Percentiles rank a stretch among this genome's conserved stretches.
Evolutionary conservation across 2,113 vertebrate genomes (phyloP).

Genomic region (Symphodus melops): DNA sequence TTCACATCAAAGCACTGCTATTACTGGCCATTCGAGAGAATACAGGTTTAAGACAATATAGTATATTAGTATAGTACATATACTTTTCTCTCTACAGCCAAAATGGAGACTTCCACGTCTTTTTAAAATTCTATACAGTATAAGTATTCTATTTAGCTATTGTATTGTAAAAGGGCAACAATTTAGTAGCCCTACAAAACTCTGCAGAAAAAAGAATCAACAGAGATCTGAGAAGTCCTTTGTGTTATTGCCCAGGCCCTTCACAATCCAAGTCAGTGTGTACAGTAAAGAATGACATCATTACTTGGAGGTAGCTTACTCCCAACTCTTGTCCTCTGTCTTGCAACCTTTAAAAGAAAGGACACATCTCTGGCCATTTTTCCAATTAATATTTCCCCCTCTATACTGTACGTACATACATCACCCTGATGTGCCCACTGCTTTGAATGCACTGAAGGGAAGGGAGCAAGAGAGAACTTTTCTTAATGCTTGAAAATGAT

Average conservation of each 20-base stretch:
- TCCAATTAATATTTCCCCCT: constrained; percentile 61
- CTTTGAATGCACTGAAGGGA: constrained; percentile 52
- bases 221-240: not conserved
- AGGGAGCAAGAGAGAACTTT: constrained; percentile 51
- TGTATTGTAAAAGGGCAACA: too few species aligned
- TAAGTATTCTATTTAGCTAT: too few species aligned
- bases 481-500: constrained; percentile 74
- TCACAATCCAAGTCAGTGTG: not conserved
- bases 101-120: too few species aligned
- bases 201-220: too few species aligned
- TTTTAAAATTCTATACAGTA: too few species aligned
- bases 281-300: constrained; percentile 58
- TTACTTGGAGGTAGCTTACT: constrained; percentile 35
- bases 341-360: constrained; percentile 60
- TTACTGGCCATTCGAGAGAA: too few species aligned
- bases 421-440: constrained; percentile 59
- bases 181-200: too few species aligned
- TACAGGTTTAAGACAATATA: too few species aligned
- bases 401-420: constrained; percentile 48
- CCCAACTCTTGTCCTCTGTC: constrained; percentile 52
- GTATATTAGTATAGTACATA: too few species aligned
- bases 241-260: not conserved
- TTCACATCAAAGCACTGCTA: too few species aligned
- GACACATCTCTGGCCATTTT: constrained; percentile 39
- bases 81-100: too few species aligned